These are phyloP conservation scores for Quadriops clusia DNA, from an alignment of 2,888 invertebrate genomes.

Conservation along the genomic window DNA sequence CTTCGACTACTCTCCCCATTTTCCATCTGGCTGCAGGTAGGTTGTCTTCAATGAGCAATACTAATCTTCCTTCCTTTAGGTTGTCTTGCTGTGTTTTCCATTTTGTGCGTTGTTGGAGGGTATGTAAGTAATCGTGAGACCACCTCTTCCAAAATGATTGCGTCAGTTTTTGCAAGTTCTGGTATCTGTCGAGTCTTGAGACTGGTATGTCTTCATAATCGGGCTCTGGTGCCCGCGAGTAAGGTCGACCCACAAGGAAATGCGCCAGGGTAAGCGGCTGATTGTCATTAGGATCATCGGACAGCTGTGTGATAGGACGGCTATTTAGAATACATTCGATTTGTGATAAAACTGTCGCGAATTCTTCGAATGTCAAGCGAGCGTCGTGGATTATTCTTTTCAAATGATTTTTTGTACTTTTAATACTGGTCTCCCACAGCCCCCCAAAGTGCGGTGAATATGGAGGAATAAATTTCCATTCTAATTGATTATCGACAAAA, in stretches of 20 bases:
- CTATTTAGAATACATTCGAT: conserved; percentile 15
- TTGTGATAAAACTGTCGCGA: conserved; percentile 12
- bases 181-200: conserved; percentile 9
- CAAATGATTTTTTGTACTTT: conserved; percentile 13
- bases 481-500: no score
- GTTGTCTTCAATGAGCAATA: conserved; percentile 2
- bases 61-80: conserved; percentile 7
- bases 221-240: conserved; percentile 8
- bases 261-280: conserved; percentile 14
- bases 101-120: conserved; percentile 14
- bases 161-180: conserved; percentile 11
- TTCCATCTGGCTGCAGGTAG: neutral
- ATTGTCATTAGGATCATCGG: conserved; percentile 14
- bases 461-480: conserved; percentile 15
- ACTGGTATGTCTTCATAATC: conserved; percentile 10
- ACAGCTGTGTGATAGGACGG: conserved; percentile 13
- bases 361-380: conserved; percentile 11
- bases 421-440: conserved; percentile 12
- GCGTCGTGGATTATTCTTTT: conserved; percentile 10
- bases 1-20: neutral
- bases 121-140: conserved; percentile 14
- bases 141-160: conserved; percentile 17
- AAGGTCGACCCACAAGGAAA: conserved; percentile 14
- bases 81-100: conserved; percentile 11
- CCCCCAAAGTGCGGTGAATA: conserved; percentile 14